Evolutionary conservation across 2,797 vertebrate species (phyloP).

Genomic region (Cyprinella venusta): DNA sequence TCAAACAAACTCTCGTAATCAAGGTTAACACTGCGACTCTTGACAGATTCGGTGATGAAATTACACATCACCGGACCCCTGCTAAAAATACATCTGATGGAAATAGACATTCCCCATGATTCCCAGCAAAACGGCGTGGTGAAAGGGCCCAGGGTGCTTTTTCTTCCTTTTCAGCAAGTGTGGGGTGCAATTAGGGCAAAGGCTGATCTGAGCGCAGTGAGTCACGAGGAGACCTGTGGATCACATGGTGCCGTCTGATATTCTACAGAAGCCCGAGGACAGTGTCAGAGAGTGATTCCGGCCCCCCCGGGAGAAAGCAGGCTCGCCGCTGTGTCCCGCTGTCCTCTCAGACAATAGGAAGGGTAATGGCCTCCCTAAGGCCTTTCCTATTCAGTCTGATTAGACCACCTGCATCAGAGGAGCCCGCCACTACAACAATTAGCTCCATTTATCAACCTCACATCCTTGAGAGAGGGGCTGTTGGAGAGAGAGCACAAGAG

Average conservation of each 20-base stretch:
- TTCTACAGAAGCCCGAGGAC: conserved; percentile 43
- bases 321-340: conserved; percentile 65
- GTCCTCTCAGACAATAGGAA: conserved; percentile 84
- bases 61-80: conserved; percentile 16
- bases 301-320: conserved; percentile 42
- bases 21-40: conserved; percentile 30
- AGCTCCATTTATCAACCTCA: conserved; percentile 84
- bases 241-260: conserved; percentile 37
- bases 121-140: conserved; percentile 17
- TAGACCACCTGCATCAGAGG: conserved; percentile 78
- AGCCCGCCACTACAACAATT: conserved; percentile 82
- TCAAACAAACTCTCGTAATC: conserved; percentile 1
- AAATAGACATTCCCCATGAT: conserved; percentile 41
- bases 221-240: conserved; percentile 45
- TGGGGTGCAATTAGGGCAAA: conserved; percentile 32
- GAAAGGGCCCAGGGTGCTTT: conserved; percentile 34
- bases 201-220: conserved; percentile 53
- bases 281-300: conserved; percentile 50
- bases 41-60: conserved; percentile 40
- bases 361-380: conserved; percentile 84
- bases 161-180: conserved; percentile 51
- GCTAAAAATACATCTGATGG: conserved; percentile 45
- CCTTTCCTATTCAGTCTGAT: conserved; percentile 80
- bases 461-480: conserved; percentile 68
- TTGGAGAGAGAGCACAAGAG: conserved; percentile 51